Conservation (phyloP, 2,113 vertebrate species). For the Actinemys pallida region DNA sequence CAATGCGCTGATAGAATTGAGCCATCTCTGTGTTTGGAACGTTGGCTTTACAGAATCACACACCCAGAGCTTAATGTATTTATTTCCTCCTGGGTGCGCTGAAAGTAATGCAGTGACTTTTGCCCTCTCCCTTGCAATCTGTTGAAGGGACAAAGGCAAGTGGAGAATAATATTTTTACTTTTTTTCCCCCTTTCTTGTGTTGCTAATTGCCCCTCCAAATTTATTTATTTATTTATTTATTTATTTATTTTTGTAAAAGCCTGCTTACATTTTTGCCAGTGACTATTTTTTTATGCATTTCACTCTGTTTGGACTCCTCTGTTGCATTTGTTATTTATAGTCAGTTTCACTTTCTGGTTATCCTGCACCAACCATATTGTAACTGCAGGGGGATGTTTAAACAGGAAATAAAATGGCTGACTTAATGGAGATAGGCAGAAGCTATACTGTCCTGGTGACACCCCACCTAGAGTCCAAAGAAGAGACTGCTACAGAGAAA, state of each 20-base stretch:
- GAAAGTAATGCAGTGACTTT: background rate
- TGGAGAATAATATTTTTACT: background rate
- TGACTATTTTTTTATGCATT: background rate
- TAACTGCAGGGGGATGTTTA: background rate
- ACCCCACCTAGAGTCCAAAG: background rate
- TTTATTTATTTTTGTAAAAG: background rate
- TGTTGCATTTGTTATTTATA: background rate
- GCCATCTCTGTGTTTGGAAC: background rate
- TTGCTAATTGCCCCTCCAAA: background rate
- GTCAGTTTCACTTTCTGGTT: background rate
- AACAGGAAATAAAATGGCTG: background rate
- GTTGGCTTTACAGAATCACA: background rate
- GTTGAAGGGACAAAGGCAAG: background rate
- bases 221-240: background rate
- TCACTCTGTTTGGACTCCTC: background rate
- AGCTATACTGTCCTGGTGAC: background rate
- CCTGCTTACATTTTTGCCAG: background rate
- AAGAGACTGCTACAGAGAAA: background rate
- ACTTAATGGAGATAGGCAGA: no score
- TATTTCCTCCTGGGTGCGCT: background rate
- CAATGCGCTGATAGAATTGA: background rate
- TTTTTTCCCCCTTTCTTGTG: background rate
- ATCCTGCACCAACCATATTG: background rate
- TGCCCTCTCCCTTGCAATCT: background rate
- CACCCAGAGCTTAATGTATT: background rate